Evolutionary conservation across 2,113 vertebrate species (phyloP), one percentile per base, ranked within the genome.

Genomic region (Asarcornis scutulata): DNA sequence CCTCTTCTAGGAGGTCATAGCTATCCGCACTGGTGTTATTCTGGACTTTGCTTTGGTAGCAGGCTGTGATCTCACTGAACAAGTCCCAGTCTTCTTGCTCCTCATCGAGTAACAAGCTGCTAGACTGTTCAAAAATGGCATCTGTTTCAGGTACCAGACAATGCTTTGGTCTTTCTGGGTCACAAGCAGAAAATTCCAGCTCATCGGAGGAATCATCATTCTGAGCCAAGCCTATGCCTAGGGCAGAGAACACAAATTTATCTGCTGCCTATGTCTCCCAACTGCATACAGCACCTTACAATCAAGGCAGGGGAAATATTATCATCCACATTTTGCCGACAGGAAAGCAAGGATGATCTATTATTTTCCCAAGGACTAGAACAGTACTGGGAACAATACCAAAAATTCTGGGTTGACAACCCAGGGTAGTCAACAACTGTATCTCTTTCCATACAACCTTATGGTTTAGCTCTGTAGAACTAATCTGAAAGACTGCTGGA

Each of bases 141-240:
- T 98, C 96, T 38, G 81, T 44, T 48, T 97, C 95, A 40, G 93
- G 69, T 31, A 89, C 72, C 25, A 88, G 71, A 34, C 81, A 79
- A 9, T 92, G 82, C 36, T 95, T 96, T 34, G 85, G 89, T 68
- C 69, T 96, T 67, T 97, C 97, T 77, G 87, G 83, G 83, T 98
- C 97, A 59, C 91, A 96, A 25, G 89, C 36, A 42, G 95, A 91
- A 66, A 94, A 97, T 56, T 98, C 98, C 89, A 97, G 92, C 83
- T 98, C 97, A 77, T 98, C 98, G 20, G 98, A 98, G 53, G 98
- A 98, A 74, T 98, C 97, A 17, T 94, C 95, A 5, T 95, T 96
- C 79, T 96, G 96, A 76, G 86, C 72, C 53, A 93, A 50, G 21
- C 88, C 96, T 84, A 72, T 29, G 53, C 83, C 97, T 96, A 64